Evolutionary conservation across 2,113 vertebrate species (phyloP).

Genomic region (Bettongia penicillata): DNA sequence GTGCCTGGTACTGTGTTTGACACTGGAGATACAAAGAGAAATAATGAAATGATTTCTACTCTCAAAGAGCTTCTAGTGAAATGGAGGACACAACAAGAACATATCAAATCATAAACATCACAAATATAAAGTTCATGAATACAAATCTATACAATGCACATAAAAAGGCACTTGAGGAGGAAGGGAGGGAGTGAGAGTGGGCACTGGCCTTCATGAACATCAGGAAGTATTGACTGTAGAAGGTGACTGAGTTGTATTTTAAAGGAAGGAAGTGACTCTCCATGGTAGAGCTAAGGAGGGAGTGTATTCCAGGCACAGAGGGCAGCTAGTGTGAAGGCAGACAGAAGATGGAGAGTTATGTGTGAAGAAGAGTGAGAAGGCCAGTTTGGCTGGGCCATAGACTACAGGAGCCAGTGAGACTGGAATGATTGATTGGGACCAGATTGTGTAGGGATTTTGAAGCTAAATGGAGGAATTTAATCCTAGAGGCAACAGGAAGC

Average conservation of each 20-base stretch:
- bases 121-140: background rate
- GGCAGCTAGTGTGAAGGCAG: background rate
- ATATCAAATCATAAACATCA: background rate
- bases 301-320: background rate
- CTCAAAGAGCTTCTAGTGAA: background rate
- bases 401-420: background rate
- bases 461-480: background rate
- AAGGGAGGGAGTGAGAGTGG: background rate
- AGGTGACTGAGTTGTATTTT: background rate
- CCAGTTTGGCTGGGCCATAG: background rate
- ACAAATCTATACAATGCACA: background rate
- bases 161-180: background rate
- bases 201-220: background rate
- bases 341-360: background rate
- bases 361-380: background rate
- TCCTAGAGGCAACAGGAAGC: background rate
- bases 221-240: background rate
- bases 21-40: background rate
- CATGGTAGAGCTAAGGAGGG: background rate
- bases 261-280: background rate
- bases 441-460: background rate
- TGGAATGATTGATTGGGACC: background rate
- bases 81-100: background rate
- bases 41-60: background rate
- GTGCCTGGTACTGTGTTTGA: background rate